phyloP scores from a whole-genome alignment of 2,888 invertebrate species.

The Eugnorisma glareosa region DNA sequence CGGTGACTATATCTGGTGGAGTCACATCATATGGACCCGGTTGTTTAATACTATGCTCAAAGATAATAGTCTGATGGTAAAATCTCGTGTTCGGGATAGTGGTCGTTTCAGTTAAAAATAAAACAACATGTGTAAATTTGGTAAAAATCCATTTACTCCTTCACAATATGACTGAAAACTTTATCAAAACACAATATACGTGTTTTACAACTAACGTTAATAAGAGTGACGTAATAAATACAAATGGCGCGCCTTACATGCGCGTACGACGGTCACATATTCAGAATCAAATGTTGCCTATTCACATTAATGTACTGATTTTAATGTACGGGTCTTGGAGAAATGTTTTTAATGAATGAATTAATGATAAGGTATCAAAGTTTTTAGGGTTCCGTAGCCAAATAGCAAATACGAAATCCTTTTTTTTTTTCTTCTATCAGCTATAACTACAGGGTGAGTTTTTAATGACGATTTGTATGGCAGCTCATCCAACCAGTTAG shows the following conservation, averaged over 20 bases:
- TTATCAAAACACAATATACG: slow-evolving; percentile 89
- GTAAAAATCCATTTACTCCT: slow-evolving; percentile 89
- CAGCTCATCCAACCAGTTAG: neutral
- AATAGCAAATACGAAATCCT: neutral
- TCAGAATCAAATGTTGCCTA: slow-evolving; percentile 64
- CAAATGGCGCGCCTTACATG: slow-evolving; percentile 73
- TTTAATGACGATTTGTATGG: neutral
- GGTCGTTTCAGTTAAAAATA: slow-evolving; percentile 7
- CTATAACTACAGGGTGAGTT: neutral
- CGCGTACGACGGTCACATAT: slow-evolving; percentile 68
- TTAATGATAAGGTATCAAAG: neutral
- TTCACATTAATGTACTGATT: slow-evolving; percentile 33
- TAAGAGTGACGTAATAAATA: slow-evolving; percentile 86
- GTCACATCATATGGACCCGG: too few relatives aligned
- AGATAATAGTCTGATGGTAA: neutral
- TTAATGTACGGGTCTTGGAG: slow-evolving; percentile 45
- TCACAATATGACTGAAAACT: slow-evolving; percentile 90
- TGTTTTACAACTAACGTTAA: slow-evolving; percentile 88
- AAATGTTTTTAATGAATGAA: slow-evolving; percentile 38
- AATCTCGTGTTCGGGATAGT: neutral
- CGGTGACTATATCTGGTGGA: too few relatives aligned
- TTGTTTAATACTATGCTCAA: neutral
- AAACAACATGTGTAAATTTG: slow-evolving; percentile 75
- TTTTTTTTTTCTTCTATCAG: neutral
- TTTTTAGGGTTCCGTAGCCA: neutral